phyloP scores from a whole-genome alignment of 2,888 invertebrate species.

The Anagyrus pseudococci region DNA sequence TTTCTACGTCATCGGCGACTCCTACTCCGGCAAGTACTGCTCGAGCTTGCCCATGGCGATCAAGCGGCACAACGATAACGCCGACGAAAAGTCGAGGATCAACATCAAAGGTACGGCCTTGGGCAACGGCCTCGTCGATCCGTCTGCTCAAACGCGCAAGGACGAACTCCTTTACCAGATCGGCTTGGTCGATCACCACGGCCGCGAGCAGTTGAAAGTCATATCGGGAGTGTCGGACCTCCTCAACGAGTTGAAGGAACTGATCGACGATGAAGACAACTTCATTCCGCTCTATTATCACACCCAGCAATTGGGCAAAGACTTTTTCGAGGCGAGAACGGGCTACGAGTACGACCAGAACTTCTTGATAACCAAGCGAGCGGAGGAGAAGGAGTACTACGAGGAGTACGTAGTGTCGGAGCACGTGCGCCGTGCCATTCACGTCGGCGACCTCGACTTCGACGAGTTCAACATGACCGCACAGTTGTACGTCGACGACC shows the following conservation, averaged over 20 bases:
- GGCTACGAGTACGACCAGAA: conserved; percentile 81
- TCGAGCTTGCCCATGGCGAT: conserved; percentile 81
- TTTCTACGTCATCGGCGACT: conserved; percentile 86
- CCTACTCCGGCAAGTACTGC: conserved; percentile 80
- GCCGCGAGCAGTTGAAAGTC: conserved; percentile 49
- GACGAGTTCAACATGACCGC: conserved; percentile 65
- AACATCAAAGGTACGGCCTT: conserved; percentile 76
- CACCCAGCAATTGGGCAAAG: too few relatives aligned
- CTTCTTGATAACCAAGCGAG: conserved; percentile 64
- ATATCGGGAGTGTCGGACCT: conserved; percentile 73
- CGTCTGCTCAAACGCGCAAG: conserved; percentile 74
- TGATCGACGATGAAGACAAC: conserved; percentile 75
- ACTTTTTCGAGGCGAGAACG: too few relatives aligned
- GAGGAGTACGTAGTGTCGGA: conserved; percentile 69
- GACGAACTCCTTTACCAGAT: conserved; percentile 80
- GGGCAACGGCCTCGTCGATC: conserved; percentile 79
- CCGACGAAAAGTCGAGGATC: conserved; percentile 67
- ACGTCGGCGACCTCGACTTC: conserved; percentile 83
- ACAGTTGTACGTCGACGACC: conserved; percentile 73
- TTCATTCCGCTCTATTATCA: too few relatives aligned
- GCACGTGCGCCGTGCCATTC: conserved; percentile 75
- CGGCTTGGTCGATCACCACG: conserved; percentile 63
- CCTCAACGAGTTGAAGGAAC: conserved; percentile 75
- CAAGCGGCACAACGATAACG: conserved; percentile 69
- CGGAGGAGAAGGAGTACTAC: background rate